Conservation (phyloP, 2,797 vertebrate genomes). For the Circus cinereus region DNA sequence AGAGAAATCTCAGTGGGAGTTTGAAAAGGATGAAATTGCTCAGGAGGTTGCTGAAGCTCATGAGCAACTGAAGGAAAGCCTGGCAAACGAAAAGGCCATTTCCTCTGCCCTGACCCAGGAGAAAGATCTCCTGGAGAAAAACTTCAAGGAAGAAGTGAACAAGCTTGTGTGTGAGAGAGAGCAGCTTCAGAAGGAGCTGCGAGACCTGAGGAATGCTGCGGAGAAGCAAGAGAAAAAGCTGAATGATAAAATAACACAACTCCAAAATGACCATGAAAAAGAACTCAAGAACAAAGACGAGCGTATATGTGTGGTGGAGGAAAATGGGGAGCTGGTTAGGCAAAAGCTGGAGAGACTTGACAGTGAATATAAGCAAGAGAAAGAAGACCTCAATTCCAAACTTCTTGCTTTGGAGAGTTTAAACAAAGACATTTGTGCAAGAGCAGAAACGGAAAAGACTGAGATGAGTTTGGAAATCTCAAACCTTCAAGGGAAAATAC, state of each 20-base stretch:
- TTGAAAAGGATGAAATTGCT: conserved; percentile 73
- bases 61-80: conserved; percentile 58
- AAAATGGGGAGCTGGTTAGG: conserved; percentile 60
- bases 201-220: conserved; percentile 49
- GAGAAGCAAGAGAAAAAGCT: conserved; percentile 78
- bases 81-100: conserved; percentile 68
- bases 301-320: conserved; percentile 59
- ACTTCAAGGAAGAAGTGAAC: conserved; percentile 73
- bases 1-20: conserved; percentile 81
- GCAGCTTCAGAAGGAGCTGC: conserved; percentile 79
- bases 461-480: conserved; percentile 74
- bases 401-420: conserved; percentile 68
- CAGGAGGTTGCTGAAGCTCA: conserved; percentile 73
- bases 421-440: conserved; percentile 63
- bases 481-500: conserved; percentile 69
- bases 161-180: conserved; percentile 73
- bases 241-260: conserved; percentile 73
- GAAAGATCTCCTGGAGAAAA: conserved; percentile 72
- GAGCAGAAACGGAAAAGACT: conserved; percentile 66
- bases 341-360: conserved; percentile 70
- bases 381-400: conserved; percentile 67
- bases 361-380: conserved; percentile 76
- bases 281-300: conserved; percentile 73
- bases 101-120: conserved; percentile 69
- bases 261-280: conserved; percentile 73